These are phyloP conservation scores for Sebastes schlegelii DNA, from an alignment of 2,113 vertebrate genomes.

Conservation along the genomic window DNA sequence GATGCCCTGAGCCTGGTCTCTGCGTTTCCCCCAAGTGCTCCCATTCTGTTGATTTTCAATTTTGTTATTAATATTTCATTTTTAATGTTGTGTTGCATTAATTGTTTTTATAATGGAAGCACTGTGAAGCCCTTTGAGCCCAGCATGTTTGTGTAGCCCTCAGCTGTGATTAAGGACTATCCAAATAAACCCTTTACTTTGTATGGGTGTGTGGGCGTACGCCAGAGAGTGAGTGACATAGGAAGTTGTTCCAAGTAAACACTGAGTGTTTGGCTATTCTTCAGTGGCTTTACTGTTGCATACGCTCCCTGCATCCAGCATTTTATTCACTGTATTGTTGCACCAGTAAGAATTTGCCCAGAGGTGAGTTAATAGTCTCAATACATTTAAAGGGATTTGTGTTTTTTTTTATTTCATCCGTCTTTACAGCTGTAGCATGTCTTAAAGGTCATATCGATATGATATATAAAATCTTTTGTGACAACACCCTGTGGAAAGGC, in stretches of 20 bases:
- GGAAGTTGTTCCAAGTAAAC: constrained; percentile 60
- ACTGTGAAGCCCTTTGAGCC: constrained; percentile 53
- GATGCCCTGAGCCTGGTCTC: constrained; percentile 5
- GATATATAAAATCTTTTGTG: background rate
- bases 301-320: constrained; percentile 11
- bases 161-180: constrained; percentile 65
- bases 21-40: constrained; percentile 9
- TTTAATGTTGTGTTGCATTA: constrained; percentile 46
- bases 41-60: constrained; percentile 32
- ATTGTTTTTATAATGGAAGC: constrained; percentile 48
- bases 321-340: background rate
- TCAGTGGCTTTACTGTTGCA: constrained; percentile 38
- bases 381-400: background rate
- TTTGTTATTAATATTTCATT: constrained; percentile 51
- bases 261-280: constrained; percentile 41
- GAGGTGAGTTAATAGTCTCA: background rate
- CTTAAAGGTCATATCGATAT: background rate
- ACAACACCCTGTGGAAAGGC: background rate
- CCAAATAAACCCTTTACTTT: constrained; percentile 58
- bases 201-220: constrained; percentile 52
- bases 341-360: background rate
- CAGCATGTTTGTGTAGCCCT: constrained; percentile 59
- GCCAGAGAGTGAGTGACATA: constrained; percentile 59
- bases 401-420: background rate
- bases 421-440: background rate